Percentiles rank a stretch among this genome's conserved stretches.
These are phyloP conservation scores for Conomelus anceps DNA, from an alignment of 2,888 invertebrate genomes.

Conservation along the genomic window DNA sequence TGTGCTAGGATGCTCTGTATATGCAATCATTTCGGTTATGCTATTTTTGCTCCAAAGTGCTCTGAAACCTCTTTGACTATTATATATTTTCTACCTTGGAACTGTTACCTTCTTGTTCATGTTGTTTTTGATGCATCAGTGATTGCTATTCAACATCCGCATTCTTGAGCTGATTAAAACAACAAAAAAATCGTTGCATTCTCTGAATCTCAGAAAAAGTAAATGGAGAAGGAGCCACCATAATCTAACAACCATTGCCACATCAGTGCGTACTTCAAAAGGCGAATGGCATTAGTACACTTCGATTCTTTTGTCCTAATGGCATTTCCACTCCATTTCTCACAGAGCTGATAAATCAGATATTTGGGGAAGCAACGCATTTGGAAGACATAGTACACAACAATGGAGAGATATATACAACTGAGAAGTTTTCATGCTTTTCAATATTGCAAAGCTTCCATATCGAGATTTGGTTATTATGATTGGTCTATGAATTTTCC, in stretches of 20 bases:
- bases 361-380: not conserved
- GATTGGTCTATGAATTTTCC: not conserved
- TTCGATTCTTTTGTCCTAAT: not conserved
- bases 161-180: too few species aligned
- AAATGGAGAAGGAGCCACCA: not conserved
- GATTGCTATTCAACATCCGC: too few species aligned
- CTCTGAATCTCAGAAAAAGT: not conserved
- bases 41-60: too few species aligned
- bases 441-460: not conserved
- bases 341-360: not conserved
- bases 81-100: too few species aligned
- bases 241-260: not conserved
- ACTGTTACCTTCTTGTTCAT: too few species aligned
- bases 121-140: too few species aligned
- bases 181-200: not conserved
- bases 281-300: not conserved
- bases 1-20: too few species aligned
- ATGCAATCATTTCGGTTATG: too few species aligned
- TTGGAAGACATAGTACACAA: not conserved
- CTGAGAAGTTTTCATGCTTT: not conserved
- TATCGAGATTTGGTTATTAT: not conserved
- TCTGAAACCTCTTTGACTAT: too few species aligned
- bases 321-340: not conserved
- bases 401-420: not conserved
- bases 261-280: not conserved